Evolutionary conservation across 2,888 invertebrate genomes (phyloP).

Genomic region (Nowickia ferox): DNA sequence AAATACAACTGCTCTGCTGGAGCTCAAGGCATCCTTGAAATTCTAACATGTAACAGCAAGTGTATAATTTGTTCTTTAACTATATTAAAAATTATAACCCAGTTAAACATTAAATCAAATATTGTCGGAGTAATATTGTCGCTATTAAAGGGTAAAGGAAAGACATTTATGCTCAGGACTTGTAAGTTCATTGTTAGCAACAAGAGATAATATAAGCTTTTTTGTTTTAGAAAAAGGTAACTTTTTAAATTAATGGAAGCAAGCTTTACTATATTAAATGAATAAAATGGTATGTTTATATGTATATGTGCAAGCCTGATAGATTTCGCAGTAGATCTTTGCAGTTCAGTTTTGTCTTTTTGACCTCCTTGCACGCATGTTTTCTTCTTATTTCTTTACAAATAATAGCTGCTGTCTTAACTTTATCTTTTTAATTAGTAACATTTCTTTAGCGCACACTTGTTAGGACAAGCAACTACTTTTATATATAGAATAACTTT

Average conservation of each 20-base stretch:
- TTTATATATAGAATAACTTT: constrained; percentile 19
- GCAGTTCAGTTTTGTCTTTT: not conserved
- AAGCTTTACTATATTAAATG: too few relatives aligned
- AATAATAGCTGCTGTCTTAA: constrained; percentile 30
- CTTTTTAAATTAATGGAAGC: too few relatives aligned
- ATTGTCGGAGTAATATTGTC: too few relatives aligned
- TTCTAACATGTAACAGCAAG: not conserved
- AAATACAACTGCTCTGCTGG: not conserved
- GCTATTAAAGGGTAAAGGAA: too few relatives aligned
- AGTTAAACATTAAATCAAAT: not conserved
- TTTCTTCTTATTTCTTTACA: not conserved
- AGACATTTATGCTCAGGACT: too few relatives aligned
- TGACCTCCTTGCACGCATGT: not conserved
- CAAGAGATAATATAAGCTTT: too few relatives aligned
- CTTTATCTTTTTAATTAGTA: constrained; percentile 61
- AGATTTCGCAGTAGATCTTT: too few relatives aligned
- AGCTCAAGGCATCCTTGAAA: constrained; percentile 1
- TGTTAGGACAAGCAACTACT: constrained; percentile 43
- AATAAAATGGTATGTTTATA: too few relatives aligned
- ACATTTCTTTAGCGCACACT: constrained; percentile 50
- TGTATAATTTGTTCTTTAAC: not conserved
- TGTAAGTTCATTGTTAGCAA: too few relatives aligned
- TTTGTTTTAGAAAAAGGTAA: too few relatives aligned
- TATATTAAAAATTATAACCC: not conserved
- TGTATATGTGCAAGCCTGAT: too few relatives aligned